Evolutionary conservation across 2,888 invertebrate species (phyloP), one percentile per base, ranked within the genome.

Genomic region (Rhaphigaster nebulosa): DNA sequence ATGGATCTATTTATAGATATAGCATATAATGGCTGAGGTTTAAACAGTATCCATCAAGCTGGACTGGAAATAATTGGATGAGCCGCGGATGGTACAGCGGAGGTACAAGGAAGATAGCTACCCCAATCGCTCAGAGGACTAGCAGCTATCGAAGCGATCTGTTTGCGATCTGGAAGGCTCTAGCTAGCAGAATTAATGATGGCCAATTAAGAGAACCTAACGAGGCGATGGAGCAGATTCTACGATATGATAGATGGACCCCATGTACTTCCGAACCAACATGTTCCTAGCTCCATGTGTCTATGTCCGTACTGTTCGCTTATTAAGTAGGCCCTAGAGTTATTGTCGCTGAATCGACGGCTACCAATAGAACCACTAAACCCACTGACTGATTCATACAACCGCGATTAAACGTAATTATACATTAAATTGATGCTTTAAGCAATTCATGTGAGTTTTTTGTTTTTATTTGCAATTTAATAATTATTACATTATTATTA

Each of bases 111-210:
- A 65, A 76, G 70, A 38, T 76, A 15, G 20, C 34, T 18, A 6
- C 8, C 4, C 5, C 65, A 10, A 76, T 76, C 70, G 70, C 34
- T 76, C 70, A 76, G 70, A 0, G 20, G 65, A 34, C 60, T 54
- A n/a, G n/a, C 4, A 60, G 65, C 29, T 15, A n/a, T n/a, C n/a
- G 20, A 23, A 34, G 38, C 70, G 70, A 76, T 76, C 70, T 76
- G 70, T 76, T 76, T 76, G 70, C 70, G 70, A 76, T 76, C 34
- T 76, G 34, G 70, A 76, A 76, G 70, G 70, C 23, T 38, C 70
- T 10, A 15, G 20, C 70, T 76, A 20, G 70, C 70, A 29, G 34
- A 76, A 76, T 76, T 76, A 76, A 76, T 76, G 70, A 76, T 23
- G 20, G 34, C 38, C 70, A 76, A 76, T 76, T 76, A 76, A 76